phyloP scores from a whole-genome alignment of 2,797 vertebrate species.

The Clamator glandarius region DNA sequence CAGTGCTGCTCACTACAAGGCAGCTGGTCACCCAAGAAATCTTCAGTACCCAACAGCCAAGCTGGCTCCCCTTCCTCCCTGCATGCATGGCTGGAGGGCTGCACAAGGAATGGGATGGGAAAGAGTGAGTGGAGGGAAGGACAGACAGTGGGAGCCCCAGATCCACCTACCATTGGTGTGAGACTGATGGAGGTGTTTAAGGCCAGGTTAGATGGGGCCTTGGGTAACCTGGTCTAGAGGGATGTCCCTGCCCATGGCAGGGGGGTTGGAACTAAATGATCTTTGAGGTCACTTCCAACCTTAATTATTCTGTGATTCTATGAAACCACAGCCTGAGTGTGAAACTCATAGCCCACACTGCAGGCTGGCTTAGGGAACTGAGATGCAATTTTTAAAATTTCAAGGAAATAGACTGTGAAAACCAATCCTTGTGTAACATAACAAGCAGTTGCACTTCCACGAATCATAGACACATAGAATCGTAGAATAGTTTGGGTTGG shows the following conservation, averaged over 20 bases:
- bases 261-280: too few species aligned
- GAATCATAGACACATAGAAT: too few species aligned
- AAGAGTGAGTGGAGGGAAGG: rapidly evolving
- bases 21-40: neutral
- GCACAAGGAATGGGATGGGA: neutral
- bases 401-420: neutral
- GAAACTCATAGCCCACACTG: neutral
- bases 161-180: neutral
- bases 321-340: neutral
- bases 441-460: neutral
- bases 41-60: neutral
- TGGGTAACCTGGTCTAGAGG: too few species aligned
- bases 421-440: neutral
- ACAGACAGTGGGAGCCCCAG: neutral
- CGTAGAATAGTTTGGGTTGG: too few species aligned
- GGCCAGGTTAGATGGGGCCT: too few species aligned
- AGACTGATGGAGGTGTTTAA: too few species aligned
- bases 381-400: neutral
- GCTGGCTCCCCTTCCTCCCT: rapidly evolving
- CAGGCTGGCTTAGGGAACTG: neutral
- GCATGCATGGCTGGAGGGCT: rapidly evolving
- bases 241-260: too few species aligned
- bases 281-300: too few species aligned
- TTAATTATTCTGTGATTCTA: neutral
- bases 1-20: neutral